These are phyloP conservation scores for Psylliodes chrysocephalus DNA, from an alignment of 2,888 invertebrate species.

Conservation along the genomic window DNA sequence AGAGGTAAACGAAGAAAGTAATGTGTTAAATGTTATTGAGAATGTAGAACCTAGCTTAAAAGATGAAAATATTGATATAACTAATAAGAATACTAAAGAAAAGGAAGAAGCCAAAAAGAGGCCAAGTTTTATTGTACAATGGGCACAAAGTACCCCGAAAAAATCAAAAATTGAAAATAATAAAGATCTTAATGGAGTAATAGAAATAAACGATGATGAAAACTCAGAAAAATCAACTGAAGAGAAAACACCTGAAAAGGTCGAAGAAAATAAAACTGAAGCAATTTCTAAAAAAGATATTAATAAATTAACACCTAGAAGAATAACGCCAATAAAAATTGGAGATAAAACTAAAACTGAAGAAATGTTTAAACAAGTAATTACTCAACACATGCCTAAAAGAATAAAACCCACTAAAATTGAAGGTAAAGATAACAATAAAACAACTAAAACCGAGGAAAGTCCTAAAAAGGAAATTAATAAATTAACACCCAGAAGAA, in stretches of 20 bases:
- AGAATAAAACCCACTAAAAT: background rate
- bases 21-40: constrained; percentile 50
- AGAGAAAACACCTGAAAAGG: background rate
- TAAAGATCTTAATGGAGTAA: background rate
- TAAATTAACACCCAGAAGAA: background rate
- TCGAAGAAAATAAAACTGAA: background rate
- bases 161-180: background rate
- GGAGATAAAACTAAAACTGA: background rate
- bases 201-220: constrained; percentile 15
- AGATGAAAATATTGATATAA: constrained; percentile 48
- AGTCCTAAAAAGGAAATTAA: background rate
- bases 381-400: background rate
- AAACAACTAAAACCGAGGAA: background rate
- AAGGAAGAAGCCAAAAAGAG: constrained; percentile 47
- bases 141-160: constrained; percentile 53
- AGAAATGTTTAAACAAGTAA: background rate
- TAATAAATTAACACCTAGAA: constrained; percentile 24
- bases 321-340: constrained; percentile 4
- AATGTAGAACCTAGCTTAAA: constrained; percentile 50
- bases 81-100: constrained; percentile 37
- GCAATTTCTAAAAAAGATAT: constrained; percentile 20
- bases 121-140: constrained; percentile 57
- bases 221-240: background rate
- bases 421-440: background rate
- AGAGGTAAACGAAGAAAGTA: constrained; percentile 59